phyloP scores from a whole-genome alignment of 1,140 invertebrate genomes.

The Orussus abietinus region DNA sequence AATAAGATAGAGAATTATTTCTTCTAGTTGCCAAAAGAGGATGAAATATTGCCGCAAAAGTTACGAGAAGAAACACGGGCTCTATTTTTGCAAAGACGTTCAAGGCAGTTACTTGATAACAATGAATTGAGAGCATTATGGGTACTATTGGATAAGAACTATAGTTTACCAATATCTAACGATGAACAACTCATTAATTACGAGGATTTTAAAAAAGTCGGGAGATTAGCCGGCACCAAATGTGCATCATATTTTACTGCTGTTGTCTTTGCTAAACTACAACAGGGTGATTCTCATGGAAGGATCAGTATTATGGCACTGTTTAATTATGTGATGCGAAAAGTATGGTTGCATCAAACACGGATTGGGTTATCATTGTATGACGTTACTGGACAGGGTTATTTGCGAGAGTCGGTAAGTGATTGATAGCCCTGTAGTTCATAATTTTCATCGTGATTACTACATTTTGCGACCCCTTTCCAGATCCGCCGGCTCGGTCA shows the following conservation, averaged over 20 bases:
- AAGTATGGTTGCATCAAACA: slow-evolving; percentile 91
- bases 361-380: slow-evolving; percentile 89
- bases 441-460: too few species aligned
- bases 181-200: slow-evolving; percentile 85
- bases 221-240: slow-evolving; percentile 61
- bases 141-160: slow-evolving; percentile 76
- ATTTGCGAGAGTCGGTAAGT: slow-evolving; percentile 78
- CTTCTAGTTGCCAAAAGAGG: slow-evolving; percentile 64
- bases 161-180: slow-evolving; percentile 63
- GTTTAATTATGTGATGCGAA: slow-evolving; percentile 94
- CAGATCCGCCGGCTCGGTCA: too few species aligned
- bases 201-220: slow-evolving; percentile 76
- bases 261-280: slow-evolving; percentile 80
- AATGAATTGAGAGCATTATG: slow-evolving; percentile 83
- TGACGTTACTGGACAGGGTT: slow-evolving; percentile 89
- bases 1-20: slow-evolving; percentile 11
- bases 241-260: slow-evolving; percentile 76
- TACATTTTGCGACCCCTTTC: too few species aligned
- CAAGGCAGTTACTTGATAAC: slow-evolving; percentile 78
- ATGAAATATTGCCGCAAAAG: slow-evolving; percentile 74
- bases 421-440: too few species aligned
- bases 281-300: slow-evolving; percentile 78
- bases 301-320: slow-evolving; percentile 77
- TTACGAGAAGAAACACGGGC: slow-evolving; percentile 84
- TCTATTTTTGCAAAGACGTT: slow-evolving; percentile 79